phyloP scores from a whole-genome alignment of 2,888 invertebrate species.

The Rhamnusium bicolor region DNA sequence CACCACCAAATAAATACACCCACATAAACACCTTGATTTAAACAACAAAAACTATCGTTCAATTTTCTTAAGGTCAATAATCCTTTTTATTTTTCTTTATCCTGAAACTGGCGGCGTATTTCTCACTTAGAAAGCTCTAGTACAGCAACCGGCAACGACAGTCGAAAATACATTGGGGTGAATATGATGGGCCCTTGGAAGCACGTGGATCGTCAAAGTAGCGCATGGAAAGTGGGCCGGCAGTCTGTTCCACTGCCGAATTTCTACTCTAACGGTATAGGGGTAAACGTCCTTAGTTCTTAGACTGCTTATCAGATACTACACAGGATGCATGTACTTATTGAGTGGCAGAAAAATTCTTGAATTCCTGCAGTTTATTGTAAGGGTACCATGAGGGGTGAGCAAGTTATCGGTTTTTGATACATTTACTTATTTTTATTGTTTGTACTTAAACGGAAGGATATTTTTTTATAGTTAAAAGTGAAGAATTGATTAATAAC shows the following conservation, averaged over 20 bases:
- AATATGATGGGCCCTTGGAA: constrained; percentile 42
- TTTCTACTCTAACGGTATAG: constrained; percentile 13
- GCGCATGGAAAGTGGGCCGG: constrained; percentile 44
- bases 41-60: not conserved
- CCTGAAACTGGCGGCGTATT: not conserved
- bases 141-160: constrained; percentile 35
- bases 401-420: not conserved
- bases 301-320: constrained; percentile 11
- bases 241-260: constrained; percentile 22
- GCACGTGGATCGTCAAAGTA: constrained; percentile 48
- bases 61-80: not conserved
- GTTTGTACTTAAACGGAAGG: not conserved
- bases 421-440: constrained; percentile 10
- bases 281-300: constrained; percentile 8
- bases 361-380: constrained; percentile 13
- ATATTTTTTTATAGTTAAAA: not conserved
- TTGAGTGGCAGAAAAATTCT: constrained; percentile 3
- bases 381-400: not conserved
- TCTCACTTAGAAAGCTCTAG: not conserved
- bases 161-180: constrained; percentile 50
- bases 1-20: not conserved
- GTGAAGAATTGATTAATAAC: no score
- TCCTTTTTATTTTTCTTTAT: not conserved
- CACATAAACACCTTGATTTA: not conserved
- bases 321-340: constrained; percentile 15